phyloP scores from a whole-genome alignment of 2,888 invertebrate genomes.

The Phyto melanocephala region DNA sequence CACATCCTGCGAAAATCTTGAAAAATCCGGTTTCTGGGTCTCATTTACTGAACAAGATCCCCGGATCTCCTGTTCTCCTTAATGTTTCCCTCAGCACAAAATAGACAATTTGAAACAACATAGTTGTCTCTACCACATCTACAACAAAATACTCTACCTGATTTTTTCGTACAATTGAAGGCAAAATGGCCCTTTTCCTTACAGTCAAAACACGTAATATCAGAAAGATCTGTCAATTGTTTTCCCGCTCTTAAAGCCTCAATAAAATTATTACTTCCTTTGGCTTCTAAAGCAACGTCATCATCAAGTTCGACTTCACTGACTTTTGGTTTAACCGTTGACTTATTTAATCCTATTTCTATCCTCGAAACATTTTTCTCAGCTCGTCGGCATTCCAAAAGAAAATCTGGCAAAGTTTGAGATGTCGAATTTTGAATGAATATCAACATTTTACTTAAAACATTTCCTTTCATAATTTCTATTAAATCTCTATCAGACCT shows the following conservation, averaged over 20 bases:
- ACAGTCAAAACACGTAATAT: conserved; percentile 19
- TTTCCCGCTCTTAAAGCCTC: not conserved
- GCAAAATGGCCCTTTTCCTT: conserved; percentile 19
- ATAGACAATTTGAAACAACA: conserved; percentile 5
- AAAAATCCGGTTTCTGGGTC: not conserved
- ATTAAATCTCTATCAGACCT: no score
- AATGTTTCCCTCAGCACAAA: not conserved
- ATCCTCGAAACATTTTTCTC: not conserved
- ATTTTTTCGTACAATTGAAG: not conserved
- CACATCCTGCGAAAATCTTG: not conserved
- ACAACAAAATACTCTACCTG: not conserved
- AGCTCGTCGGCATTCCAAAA: not conserved
- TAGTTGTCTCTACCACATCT: conserved; percentile 2
- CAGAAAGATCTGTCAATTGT: not conserved
- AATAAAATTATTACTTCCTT: not conserved
- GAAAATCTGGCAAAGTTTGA: no score
- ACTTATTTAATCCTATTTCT: not conserved
- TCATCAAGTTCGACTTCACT: not conserved
- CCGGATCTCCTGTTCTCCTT: not conserved
- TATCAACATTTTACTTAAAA: no score
- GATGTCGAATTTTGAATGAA: no score
- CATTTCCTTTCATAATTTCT: no score
- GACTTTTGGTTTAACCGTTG: not conserved
- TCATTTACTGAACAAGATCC: not conserved
- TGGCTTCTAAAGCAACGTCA: not conserved